phyloP scores from a whole-genome alignment of 2,888 invertebrate genomes.

The Trachelus troglodyta region DNA sequence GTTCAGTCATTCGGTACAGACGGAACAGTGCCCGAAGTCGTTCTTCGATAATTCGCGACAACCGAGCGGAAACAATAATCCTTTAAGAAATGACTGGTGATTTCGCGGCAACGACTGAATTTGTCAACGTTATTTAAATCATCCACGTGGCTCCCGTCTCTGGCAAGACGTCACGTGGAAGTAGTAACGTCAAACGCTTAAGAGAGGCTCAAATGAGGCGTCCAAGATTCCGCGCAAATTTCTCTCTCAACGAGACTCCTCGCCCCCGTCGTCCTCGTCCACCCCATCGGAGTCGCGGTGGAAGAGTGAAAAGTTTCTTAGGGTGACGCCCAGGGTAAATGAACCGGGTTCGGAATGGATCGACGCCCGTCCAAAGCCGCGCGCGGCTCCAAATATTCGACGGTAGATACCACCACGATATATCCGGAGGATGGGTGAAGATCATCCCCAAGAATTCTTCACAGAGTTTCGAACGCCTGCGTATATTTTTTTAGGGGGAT shows the following conservation, averaged over 20 bases:
- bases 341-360: slow-evolving; percentile 39
- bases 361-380: slow-evolving; percentile 8
- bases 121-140: slow-evolving; percentile 39
- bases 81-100: slow-evolving; percentile 19
- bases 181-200: slow-evolving; percentile 21
- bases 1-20: background rate
- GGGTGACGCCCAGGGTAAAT: slow-evolving; percentile 42
- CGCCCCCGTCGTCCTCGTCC: slow-evolving; percentile 11
- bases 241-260: slow-evolving; percentile 24
- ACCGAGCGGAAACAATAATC: slow-evolving; percentile 33
- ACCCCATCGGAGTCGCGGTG: slow-evolving; percentile 31
- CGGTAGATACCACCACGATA: background rate
- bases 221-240: slow-evolving; percentile 51
- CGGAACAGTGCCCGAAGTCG: background rate
- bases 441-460: slow-evolving; percentile 11
- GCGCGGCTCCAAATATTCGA: slow-evolving; percentile 24
- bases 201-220: slow-evolving; percentile 57
- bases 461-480: slow-evolving; percentile 24
- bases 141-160: slow-evolving; percentile 22
- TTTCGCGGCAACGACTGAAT: slow-evolving; percentile 28
- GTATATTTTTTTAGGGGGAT: slow-evolving; percentile 26
- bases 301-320: background rate
- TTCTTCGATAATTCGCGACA: slow-evolving; percentile 13
- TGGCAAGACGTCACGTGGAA: slow-evolving; percentile 6
- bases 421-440: slow-evolving; percentile 11